Base-by-base conservation (phyloP, 2,797 vertebrate species). In the Lepilemur septentrionalis region DNA sequence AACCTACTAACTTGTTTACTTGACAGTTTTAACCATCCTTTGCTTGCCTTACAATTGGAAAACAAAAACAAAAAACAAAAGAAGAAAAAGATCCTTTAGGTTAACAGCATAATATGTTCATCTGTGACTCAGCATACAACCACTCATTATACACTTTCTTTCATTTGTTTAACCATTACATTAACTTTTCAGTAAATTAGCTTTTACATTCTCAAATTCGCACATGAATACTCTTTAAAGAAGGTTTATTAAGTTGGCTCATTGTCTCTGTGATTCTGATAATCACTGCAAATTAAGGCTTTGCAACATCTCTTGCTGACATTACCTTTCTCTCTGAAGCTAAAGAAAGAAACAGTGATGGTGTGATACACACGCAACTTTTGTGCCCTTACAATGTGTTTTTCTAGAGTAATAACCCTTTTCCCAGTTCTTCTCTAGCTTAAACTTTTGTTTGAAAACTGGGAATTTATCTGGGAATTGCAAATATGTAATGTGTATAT, bases 121-220 rank as follows among this genome's bases (percentile, higher is more conserved):
- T 55, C 63, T 89, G 9, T 8, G 41, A 80, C 17, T 89, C 79
- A 38, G 4, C 18, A 13, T 69, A 48, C 32, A 41, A 14, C 35
- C 15, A 61, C 12, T 73, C 48, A 55, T 4, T 32, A 5, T 41
- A 11, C 8, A 50, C 13, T 38, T 85, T 69, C 73, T 83, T 85
- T 89, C 59, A 86, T 80, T 93, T 88, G 25, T 70, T 95, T 67
- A 93, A 87, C 55, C 11, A 69, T 86, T 88, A 63, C 20, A 70
- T 95, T 93, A 70, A 69, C 76, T 84, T 90, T 94, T 81, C 67
- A 75, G 89, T 78, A 92, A 90, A 95, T 95, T 94, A 82, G 38
- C 22, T 65, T 95, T 78, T 87, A 67, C 35, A 63, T 94, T 81
- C 38, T 83, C 57, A 95, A 46, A 87, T 97, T 94, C 72, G 96